Base-by-base conservation (phyloP, 2,888 invertebrate genomes). In the Apodemia duryi region DNA sequence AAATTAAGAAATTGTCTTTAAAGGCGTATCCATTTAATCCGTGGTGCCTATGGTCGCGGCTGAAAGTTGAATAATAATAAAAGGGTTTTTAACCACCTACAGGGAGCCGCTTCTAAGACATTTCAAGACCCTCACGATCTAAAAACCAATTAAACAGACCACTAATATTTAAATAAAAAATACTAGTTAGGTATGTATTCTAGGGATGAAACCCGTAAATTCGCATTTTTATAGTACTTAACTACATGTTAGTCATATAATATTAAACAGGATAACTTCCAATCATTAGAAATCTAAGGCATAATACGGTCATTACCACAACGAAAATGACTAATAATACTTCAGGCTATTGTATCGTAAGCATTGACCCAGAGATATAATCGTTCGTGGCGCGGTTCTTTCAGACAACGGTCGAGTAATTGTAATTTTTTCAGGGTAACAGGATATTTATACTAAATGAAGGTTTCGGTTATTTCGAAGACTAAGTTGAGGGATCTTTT, bases 281-380 rank as follows among this genome's bases (percentile, higher is more conserved):
- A 62, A 66, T 67, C 52, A 54, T 62, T 66, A 62, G 61, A 63
- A 66, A 66, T 68, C 65, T 65, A 65, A 63, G 54, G 57, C 65
- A 65, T 65, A 68, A 67, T 52, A 64, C 65, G 67, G 70, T 68
- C 67, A 68, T 64, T 70, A 68, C 63, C 67, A 63, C 63, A 63
- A 38, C 61, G 52, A 49, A 62, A 63, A 68, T 68, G 67, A 67
- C 54, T 70, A 67, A 66, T 63, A 43, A 11, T 43, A 6, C 2
- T 21, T 21, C 21, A 11, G 11, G 60, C 35, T 43, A 57, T 65
- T 62, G 63, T 66, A 65, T 32, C 57, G 41, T 62, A 63, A 65
- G 66, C 51, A 57, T 60, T 38, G 62, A 60, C 49, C 29, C 38
- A 60, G 38, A 35, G 43, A 52, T 63, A 29, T 28, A 63, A 32